Evolutionary conservation across 2,888 invertebrate species (phyloP).

Genomic region (Drosophila prolongata): DNA sequence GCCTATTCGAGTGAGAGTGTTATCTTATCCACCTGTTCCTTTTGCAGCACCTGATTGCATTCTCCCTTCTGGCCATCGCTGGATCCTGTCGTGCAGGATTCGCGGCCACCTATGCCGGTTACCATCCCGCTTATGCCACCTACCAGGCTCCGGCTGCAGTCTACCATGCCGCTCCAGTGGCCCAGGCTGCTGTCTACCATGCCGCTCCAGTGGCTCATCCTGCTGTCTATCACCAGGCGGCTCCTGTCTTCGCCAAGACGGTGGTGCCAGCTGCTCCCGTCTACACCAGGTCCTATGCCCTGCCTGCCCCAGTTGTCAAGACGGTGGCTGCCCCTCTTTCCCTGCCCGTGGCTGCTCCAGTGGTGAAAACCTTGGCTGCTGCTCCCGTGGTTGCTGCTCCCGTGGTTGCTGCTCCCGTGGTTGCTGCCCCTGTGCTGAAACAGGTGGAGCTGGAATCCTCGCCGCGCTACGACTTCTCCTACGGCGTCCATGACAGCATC

Average conservation of each 20-base stretch:
- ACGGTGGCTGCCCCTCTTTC: slow-evolving; percentile 43
- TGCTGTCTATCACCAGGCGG: slow-evolving; percentile 52
- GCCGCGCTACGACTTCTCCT: slow-evolving; percentile 85
- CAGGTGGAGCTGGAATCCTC: slow-evolving; percentile 77
- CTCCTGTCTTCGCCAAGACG: slow-evolving; percentile 42
- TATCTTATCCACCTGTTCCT: background rate
- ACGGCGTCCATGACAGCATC: slow-evolving; percentile 85
- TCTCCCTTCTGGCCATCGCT: slow-evolving; percentile 70
- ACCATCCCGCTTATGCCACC: slow-evolving; percentile 68
- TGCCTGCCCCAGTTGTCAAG: slow-evolving; percentile 53
- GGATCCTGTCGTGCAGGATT: slow-evolving; percentile 67
- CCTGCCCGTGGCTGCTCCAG: slow-evolving; percentile 11
- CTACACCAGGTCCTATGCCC: slow-evolving; percentile 55
- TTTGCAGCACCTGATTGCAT: slow-evolving; percentile 65
- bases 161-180: slow-evolving; percentile 50
- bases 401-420: slow-evolving; percentile 35
- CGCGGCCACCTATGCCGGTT: slow-evolving; percentile 76
- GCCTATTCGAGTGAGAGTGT: background rate
- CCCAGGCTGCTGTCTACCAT: slow-evolving; percentile 35
- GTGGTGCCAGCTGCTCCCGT: slow-evolving; percentile 44
- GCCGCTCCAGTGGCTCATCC: slow-evolving; percentile 45
- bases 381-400: slow-evolving; percentile 44
- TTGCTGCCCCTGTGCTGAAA: slow-evolving; percentile 51
- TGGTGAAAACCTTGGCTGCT: slow-evolving; percentile 27
- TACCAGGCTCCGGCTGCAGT: slow-evolving; percentile 50